Conservation (phyloP, 1,140 invertebrate genomes). For the Aphis craccivora region DNA sequence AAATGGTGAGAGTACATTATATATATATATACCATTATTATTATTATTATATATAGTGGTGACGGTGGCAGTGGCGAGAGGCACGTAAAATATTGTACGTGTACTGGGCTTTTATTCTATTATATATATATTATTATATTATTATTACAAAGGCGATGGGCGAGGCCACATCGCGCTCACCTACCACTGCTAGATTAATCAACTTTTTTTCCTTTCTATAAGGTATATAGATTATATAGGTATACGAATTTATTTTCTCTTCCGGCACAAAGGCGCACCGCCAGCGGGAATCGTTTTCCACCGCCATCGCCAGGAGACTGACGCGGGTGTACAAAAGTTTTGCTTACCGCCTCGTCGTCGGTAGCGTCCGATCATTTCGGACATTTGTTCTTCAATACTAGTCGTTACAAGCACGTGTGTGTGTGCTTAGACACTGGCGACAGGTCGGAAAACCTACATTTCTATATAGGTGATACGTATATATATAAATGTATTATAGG, state of each 20-base stretch:
- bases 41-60: neutral
- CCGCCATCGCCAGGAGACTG: no score
- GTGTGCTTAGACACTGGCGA: neutral
- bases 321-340: neutral
- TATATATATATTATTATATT: constrained; percentile 27
- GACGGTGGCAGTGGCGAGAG: neutral
- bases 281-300: neutral
- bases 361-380: neutral
- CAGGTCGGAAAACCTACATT: neutral
- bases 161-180: neutral
- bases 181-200: constrained; percentile 16
- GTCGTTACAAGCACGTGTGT: neutral
- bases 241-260: neutral
- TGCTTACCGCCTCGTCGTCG: neutral
- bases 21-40: neutral
- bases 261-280: neutral
- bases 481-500: neutral
- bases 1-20: neutral
- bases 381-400: neutral
- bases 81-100: constrained; percentile 58
- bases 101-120: constrained; percentile 50
- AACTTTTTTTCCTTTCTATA: constrained; percentile 14
- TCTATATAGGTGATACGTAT: neutral
- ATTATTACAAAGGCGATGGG: constrained; percentile 16
- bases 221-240: neutral